Conservation (phyloP, 2,797 vertebrate genomes). For the Eutrigla gurnardus region DNA sequence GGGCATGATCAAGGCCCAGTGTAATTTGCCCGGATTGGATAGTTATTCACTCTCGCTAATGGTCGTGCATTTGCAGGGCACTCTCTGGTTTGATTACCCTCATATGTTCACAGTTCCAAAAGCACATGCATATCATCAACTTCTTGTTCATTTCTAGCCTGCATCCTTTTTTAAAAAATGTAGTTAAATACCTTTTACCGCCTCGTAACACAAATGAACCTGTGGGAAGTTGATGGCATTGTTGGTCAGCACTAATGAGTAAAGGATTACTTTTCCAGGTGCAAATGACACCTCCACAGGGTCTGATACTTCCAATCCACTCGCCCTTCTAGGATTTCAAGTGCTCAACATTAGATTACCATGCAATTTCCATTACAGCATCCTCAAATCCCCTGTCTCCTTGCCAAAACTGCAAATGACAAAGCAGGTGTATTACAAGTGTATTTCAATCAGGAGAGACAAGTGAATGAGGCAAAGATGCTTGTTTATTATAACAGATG, state of each 20-base stretch:
- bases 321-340: constrained; percentile 30
- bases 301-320: constrained; percentile 18
- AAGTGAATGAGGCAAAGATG: neutral
- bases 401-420: constrained; percentile 31
- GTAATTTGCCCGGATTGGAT: constrained; percentile 59
- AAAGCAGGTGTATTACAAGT: neutral
- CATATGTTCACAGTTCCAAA: constrained; percentile 40
- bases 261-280: constrained; percentile 38
- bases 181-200: constrained; percentile 20
- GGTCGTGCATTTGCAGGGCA: constrained; percentile 32
- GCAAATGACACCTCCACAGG: constrained; percentile 4
- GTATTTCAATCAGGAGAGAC: neutral
- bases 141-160: constrained; percentile 7
- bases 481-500: neutral
- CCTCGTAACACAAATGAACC: constrained; percentile 26
- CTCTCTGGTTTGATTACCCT: constrained; percentile 51
- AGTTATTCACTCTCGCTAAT: constrained; percentile 55
- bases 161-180: constrained; percentile 29
- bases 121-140: constrained; percentile 20
- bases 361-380: constrained; percentile 1
- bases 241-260: constrained; percentile 43
- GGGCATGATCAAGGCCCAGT: constrained; percentile 53
- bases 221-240: constrained; percentile 25
- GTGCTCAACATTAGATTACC: constrained; percentile 34
- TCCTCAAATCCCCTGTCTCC: constrained; percentile 11